phyloP scores from a whole-genome alignment of 2,113 vertebrate species.

The Tringa solitaria region DNA sequence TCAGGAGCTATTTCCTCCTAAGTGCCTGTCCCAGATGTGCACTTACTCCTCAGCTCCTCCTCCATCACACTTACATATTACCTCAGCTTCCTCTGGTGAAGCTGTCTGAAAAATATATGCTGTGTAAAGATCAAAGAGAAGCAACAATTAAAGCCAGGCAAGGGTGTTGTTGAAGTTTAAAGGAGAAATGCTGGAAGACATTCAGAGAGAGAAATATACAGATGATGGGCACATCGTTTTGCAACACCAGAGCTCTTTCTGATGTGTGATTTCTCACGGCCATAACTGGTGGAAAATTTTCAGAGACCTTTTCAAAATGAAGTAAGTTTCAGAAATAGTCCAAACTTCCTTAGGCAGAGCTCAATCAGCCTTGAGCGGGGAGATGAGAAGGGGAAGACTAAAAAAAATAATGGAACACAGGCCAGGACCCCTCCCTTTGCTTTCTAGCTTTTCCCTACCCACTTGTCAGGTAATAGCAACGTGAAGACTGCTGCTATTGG shows the following conservation, averaged over 20 bases:
- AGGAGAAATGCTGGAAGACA: constrained; percentile 3
- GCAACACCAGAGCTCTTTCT: neutral
- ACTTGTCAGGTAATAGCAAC: neutral
- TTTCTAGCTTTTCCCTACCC: neutral
- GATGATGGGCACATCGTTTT: neutral
- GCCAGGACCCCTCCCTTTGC: neutral
- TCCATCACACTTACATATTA: neutral
- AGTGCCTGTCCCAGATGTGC: neutral
- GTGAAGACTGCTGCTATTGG: neutral
- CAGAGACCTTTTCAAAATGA: neutral
- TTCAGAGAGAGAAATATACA: neutral
- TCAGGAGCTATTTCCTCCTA: neutral
- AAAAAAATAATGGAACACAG: neutral
- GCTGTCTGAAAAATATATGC: neutral
- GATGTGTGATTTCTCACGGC: neutral
- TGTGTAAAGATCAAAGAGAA: constrained; percentile 11
- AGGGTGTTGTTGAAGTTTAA: neutral
- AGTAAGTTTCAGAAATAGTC: neutral
- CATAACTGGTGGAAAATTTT: neutral
- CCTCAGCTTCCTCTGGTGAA: neutral
- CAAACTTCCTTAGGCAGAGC: neutral
- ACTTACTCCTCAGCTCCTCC: neutral
- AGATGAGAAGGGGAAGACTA: neutral
- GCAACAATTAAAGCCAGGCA: neutral
- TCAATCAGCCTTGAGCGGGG: neutral